Evolutionary conservation across 1,140 invertebrate species (phyloP).

Genomic region (Daktulosphaira vitifoliae): DNA sequence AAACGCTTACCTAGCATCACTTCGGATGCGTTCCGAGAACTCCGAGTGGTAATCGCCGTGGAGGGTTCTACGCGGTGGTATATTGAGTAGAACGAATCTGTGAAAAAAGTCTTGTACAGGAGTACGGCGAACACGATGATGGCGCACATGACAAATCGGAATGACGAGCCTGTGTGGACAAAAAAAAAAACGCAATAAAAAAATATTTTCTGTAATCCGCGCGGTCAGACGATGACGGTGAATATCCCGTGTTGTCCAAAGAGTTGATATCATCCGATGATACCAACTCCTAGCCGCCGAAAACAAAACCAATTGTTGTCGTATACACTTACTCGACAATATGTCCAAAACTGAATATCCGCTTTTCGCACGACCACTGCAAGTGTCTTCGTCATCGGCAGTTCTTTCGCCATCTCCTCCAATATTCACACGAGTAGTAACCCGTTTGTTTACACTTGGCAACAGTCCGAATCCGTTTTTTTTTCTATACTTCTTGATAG

Average conservation of each 20-base stretch:
- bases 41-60: not conserved
- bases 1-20: not conserved
- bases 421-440: not conserved
- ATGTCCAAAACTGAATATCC: conserved; percentile 10
- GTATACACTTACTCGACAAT: conserved; percentile 16
- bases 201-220: not conserved
- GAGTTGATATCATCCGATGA: too few relatives aligned
- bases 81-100: conserved; percentile 10
- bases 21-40: not conserved
- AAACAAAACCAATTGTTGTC: not conserved
- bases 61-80: not conserved
- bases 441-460: not conserved
- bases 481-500: conserved; percentile 1
- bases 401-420: not conserved
- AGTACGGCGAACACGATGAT: conserved; percentile 14
- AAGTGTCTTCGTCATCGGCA: too few relatives aligned
- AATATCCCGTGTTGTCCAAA: too few relatives aligned
- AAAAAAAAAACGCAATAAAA: not conserved
- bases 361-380: not conserved
- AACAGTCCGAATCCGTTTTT: conserved; percentile 4
- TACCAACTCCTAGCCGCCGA: not conserved
- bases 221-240: too few relatives aligned
- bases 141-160: conserved; percentile 5
- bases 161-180: conserved; percentile 7
- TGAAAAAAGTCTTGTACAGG: conserved; percentile 5